Base-by-base conservation (phyloP, 2,113 vertebrate species). In the Poecile atricapillus region DNA sequence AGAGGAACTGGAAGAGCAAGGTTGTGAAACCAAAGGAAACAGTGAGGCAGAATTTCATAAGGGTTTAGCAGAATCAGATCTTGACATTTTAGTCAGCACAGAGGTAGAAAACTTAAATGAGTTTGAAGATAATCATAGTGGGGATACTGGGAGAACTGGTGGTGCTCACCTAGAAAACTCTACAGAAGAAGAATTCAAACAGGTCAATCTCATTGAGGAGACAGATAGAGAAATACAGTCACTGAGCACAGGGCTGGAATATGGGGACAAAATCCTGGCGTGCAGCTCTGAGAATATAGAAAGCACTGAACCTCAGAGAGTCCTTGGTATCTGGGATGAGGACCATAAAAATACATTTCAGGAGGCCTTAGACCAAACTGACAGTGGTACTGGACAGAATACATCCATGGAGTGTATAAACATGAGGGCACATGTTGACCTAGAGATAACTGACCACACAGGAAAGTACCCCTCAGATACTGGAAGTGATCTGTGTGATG, bases 1-100 rank as follows among this genome's bases (percentile, higher is more conserved):
- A 94, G 93, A 97, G 85, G 81, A 96, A 55, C 74, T 76, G 93
- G 95, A 97, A 94, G 96, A 98, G 86, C 87, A 22, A 93, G 81
- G 46, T 22, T 78, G 33, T 31, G 65, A 94, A 95, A 87, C 15
- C 28, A 37, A 49, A 94, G 93, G 44, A 89, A 92, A 70, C 20
- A 62, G 35, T 67, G 86, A 96, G 75, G 24, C 78, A 87, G 89
- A 95, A 63, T 43, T 94, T 80, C 25, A 23, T 73, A 30, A 78
- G 47, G 46, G 21, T 70, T 70, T 93, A 94, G 81, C 16, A 86
- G 88, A 97, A 60, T 69, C 89, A 91, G 78, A 86, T 76, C 30
- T 70, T 78, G 82, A 93, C 5, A 33, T 41, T 59, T 31, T 95
- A 90, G 93, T 74, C 56, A 94, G 44, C 39, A 30, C 49, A 65